These are phyloP conservation scores for Chrosomus eos DNA, from an alignment of 2,797 vertebrate genomes.

Conservation along the genomic window DNA sequence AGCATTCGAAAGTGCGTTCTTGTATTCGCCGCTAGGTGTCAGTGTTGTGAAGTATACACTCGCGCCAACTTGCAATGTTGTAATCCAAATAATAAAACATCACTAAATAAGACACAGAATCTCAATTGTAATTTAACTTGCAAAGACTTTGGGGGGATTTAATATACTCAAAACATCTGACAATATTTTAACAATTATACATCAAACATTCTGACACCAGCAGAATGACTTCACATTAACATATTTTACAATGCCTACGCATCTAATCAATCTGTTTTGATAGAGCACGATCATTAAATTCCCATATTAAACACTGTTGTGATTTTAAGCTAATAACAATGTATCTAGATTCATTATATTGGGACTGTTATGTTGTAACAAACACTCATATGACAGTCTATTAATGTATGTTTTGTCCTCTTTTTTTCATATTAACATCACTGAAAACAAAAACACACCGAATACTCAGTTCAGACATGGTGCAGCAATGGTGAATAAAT, in stretches of 20 bases:
- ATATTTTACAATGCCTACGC: constrained; percentile 5
- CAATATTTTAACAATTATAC: not conserved
- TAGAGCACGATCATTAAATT: not conserved
- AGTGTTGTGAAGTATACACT: not conserved
- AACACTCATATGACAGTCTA: not conserved
- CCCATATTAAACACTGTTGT: not conserved
- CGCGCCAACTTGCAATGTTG: not conserved
- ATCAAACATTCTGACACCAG: constrained; percentile 31
- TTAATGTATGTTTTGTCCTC: not conserved
- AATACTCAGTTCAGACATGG: not conserved
- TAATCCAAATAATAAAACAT: not conserved
- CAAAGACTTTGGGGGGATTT: not conserved
- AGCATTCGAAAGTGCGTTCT: too few relatives aligned
- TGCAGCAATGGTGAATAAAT: not conserved
- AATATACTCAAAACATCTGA: constrained; percentile 18
- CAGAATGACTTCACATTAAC: constrained; percentile 6
- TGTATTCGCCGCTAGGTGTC: not conserved
- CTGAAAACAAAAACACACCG: not conserved
- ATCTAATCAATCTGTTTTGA: constrained; percentile 8
- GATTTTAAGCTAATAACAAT: not conserved
- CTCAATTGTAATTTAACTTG: not conserved
- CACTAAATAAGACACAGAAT: not conserved
- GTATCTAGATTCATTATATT: not conserved
- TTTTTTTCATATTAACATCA: not conserved
- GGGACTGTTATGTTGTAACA: not conserved